Evolutionary conservation across 2,113 vertebrate genomes (phyloP).

Genomic region (Conger conger): DNA sequence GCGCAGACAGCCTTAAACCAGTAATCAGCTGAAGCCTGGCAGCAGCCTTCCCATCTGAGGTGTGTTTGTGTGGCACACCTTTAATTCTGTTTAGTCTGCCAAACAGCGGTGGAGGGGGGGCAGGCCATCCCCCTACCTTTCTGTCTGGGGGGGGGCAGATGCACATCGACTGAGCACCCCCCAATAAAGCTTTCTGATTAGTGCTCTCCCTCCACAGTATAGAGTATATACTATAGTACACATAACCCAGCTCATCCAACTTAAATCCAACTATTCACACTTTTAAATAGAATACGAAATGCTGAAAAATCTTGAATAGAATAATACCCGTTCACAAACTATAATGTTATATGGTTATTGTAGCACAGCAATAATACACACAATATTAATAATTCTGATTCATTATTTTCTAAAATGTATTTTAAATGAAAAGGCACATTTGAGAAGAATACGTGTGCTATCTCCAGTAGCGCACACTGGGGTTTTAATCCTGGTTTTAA

Average conservation of each 20-base stretch:
- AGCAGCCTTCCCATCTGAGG: slow-evolving; percentile 24
- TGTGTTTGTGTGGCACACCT: too few species aligned
- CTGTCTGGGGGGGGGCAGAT: background rate
- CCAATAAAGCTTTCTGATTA: too few species aligned
- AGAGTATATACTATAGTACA: too few species aligned
- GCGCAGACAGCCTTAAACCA: slow-evolving; percentile 33
- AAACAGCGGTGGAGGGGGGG: background rate
- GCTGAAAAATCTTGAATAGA: background rate
- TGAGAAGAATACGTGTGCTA: slow-evolving; percentile 15
- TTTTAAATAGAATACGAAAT: background rate
- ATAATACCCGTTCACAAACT: background rate
- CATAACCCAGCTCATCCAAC: too few species aligned
- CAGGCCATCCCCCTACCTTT: background rate
- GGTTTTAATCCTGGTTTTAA: slow-evolving; percentile 56
- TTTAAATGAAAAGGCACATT: slow-evolving; percentile 12
- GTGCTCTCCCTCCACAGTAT: too few species aligned
- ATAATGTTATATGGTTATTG: background rate
- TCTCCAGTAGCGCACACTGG: slow-evolving; percentile 46
- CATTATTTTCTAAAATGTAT: background rate
- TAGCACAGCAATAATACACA: background rate
- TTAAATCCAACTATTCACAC: background rate
- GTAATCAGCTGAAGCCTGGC: slow-evolving; percentile 28
- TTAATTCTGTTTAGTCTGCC: background rate
- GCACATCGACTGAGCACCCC: background rate
- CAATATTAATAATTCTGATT: background rate